Evolutionary conservation across 2,113 vertebrate species (phyloP).

Genomic region (chimpanzee (Pan troglodytes)): NHGRI_mPanTro3-v2.1_pri NC_072398.2:132520001-132520500

Average conservation of each 20-base stretch:
- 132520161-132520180: not conserved
- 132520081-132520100: not conserved
- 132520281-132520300: not conserved
- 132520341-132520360: not conserved
- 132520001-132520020: not conserved
- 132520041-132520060: conserved; percentile 10
- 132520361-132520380: not conserved
- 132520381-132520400: not conserved
- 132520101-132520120: not conserved
- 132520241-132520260: not conserved
- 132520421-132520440: not conserved
- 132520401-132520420: not conserved
- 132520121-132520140: not conserved
- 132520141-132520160: not conserved
- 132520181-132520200: not conserved
- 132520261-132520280: not conserved
- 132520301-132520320: not conserved
- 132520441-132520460: not conserved
- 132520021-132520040: not conserved
- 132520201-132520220: not conserved
- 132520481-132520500: not conserved
- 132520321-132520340: not conserved
- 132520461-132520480: not conserved
- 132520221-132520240: not conserved
- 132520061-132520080: not conserved